Conservation (phyloP, 1,140 invertebrate genomes). For the Berghia stephanieae region DNA sequence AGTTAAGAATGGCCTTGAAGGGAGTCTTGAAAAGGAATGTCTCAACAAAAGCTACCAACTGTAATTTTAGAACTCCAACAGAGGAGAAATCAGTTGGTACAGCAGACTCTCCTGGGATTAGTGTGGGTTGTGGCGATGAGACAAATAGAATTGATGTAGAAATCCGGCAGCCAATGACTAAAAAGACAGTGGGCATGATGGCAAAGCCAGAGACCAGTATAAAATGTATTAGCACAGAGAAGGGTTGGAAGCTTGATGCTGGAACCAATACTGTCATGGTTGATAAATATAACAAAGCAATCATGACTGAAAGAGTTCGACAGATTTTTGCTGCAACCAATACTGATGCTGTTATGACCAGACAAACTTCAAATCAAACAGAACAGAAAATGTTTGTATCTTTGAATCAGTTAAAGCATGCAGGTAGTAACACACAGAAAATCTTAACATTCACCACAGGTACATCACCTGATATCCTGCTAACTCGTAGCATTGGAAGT, state of each 20-base stretch:
- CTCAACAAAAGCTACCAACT: conserved; percentile 54
- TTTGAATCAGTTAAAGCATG: conserved; percentile 50
- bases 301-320: conserved; percentile 56
- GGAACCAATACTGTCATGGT: conserved; percentile 54
- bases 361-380: conserved; percentile 43
- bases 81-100: conserved; percentile 40
- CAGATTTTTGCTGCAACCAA: conserved; percentile 49
- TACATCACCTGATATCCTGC: conserved; percentile 48
- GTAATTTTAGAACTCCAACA: conserved; percentile 44
- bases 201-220: conserved; percentile 52
- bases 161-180: conserved; percentile 43
- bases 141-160: conserved; percentile 55
- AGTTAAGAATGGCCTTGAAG: conserved; percentile 55
- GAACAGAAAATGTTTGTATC: conserved; percentile 54
- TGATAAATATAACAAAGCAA: conserved; percentile 55
- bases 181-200: conserved; percentile 50
- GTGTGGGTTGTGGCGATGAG: conserved; percentile 52
- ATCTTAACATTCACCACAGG: conserved; percentile 38
- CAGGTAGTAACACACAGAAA: conserved; percentile 53
- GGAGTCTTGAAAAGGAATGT: conserved; percentile 59
- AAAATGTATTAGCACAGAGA: conserved; percentile 51
- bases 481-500: conserved; percentile 30
- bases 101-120: conserved; percentile 39
- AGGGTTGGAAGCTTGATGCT: conserved; percentile 56
- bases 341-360: conserved; percentile 49